phyloP scores from a whole-genome alignment of 1,140 invertebrate species.

The Euura saliciscinereae region DNA sequence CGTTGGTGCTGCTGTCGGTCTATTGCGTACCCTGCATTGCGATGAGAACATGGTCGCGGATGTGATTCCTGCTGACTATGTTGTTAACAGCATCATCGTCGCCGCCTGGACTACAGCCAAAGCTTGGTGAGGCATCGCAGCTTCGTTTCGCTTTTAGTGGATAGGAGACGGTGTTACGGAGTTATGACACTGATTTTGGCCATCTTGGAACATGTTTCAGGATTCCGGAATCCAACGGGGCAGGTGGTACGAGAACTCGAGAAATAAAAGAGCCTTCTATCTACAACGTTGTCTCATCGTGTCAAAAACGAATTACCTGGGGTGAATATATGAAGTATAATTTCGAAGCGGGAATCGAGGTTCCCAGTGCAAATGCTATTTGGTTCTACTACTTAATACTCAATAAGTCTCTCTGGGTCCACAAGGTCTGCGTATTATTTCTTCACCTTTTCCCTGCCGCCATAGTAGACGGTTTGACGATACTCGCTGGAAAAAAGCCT shows the following conservation, averaged over 20 bases:
- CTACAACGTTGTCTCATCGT: conserved; percentile 61
- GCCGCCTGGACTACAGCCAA: conserved; percentile 70
- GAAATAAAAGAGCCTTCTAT: conserved; percentile 50
- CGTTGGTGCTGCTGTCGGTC: conserved; percentile 72
- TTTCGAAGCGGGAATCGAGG: conserved; percentile 46
- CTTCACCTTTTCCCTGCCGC: conserved; percentile 54
- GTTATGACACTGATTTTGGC: not conserved
- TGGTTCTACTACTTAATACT: conserved; percentile 64
- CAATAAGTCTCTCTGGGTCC: conserved; percentile 54
- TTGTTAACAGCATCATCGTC: conserved; percentile 81
- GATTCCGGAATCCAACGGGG: conserved; percentile 21
- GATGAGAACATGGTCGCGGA: conserved; percentile 71
- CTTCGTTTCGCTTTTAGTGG: not conserved
- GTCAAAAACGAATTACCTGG: conserved; percentile 62
- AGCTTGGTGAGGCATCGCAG: conserved; percentile 41
- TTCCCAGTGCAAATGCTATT: conserved; percentile 52
- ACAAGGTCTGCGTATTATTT: conserved; percentile 55
- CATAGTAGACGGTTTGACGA: conserved; percentile 44
- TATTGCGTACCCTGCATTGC: conserved; percentile 74
- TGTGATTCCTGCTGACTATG: conserved; percentile 86
- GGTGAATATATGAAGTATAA: conserved; percentile 60
- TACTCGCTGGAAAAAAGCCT: conserved; percentile 49
- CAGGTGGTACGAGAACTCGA: not conserved
- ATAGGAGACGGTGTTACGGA: not conserved
- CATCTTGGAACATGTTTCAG: conserved; percentile 9